Percentiles rank a stretch among this genome's conserved stretches.
These are phyloP conservation scores for Pyrgilauda ruficollis DNA, from an alignment of 2,113 vertebrate species.

Conservation along the genomic window DNA sequence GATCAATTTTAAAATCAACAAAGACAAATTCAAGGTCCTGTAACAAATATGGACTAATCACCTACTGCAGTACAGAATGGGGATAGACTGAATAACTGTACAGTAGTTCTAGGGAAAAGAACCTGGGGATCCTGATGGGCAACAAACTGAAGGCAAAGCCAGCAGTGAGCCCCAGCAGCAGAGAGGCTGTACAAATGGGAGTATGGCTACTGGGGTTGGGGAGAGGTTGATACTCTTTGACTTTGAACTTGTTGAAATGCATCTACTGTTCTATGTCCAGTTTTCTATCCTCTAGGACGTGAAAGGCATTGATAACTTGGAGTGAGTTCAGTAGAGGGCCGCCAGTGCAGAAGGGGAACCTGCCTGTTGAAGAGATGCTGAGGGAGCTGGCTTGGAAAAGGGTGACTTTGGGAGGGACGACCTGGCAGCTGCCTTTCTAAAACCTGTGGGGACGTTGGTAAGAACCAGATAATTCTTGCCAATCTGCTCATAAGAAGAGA, in stretches of 20 bases:
- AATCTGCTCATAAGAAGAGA: background rate
- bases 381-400: background rate
- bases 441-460: background rate
- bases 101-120: background rate
- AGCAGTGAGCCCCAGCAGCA: background rate
- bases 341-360: background rate
- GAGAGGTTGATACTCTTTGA: background rate
- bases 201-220: accelerated
- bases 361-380: background rate
- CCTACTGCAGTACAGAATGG: background rate
- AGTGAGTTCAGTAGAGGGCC: background rate
- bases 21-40: background rate
- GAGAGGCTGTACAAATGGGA: background rate
- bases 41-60: background rate
- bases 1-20: background rate
- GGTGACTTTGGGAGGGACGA: background rate
- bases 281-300: background rate
- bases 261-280: background rate
- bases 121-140: too few relatives aligned
- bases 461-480: background rate
- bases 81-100: background rate
- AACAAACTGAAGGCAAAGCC: background rate
- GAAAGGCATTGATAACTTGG: background rate
- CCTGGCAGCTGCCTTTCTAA: background rate
- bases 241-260: background rate